Percentiles rank a stretch among this genome's conserved stretches.
Conservation (phyloP, 2,113 vertebrate species). For the Pelobates fuscus region DNA sequence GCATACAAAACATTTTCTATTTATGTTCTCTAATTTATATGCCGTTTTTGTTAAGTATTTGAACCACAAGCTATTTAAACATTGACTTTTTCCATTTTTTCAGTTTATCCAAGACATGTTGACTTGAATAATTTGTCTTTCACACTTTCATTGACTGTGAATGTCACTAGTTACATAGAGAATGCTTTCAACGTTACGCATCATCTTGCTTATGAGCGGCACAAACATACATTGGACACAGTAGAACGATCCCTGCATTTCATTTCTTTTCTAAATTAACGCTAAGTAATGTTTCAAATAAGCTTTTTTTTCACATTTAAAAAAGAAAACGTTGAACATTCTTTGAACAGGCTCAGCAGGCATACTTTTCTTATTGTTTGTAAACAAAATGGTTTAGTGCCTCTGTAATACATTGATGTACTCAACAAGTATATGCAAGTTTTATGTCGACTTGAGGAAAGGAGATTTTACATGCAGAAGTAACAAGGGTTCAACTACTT, state of each 20-base stretch:
- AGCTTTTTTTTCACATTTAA: conserved; percentile 7
- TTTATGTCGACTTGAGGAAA: too few relatives aligned
- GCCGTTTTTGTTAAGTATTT: conserved; percentile 5
- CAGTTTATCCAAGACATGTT: conserved; percentile 23
- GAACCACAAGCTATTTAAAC: conserved; percentile 34
- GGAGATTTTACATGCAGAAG: too few relatives aligned
- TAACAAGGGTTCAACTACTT: too few relatives aligned
- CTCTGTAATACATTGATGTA: too few relatives aligned
- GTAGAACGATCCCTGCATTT: conserved; percentile 28
- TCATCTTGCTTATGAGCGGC: conserved; percentile 41
- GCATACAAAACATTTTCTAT: conserved; percentile 18
- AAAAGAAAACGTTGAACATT: conserved; percentile 1
- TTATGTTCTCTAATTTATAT: conserved; percentile 11
- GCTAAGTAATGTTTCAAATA: conserved; percentile 29
- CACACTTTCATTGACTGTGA: conserved; percentile 49
- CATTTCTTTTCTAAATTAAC: conserved; percentile 36
- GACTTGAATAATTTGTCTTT: conserved; percentile 49
- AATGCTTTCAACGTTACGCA: conserved; percentile 34
- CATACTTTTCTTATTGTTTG: too few relatives aligned
- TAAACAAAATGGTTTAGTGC: too few relatives aligned
- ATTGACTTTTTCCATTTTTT: conserved; percentile 30
- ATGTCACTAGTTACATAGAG: conserved; percentile 41
- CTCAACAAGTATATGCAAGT: too few relatives aligned
- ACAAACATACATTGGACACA: conserved; percentile 49
- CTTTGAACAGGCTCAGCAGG: not conserved